Base-by-base conservation (phyloP, 1,140 invertebrate genomes). In the Macrobrachium nipponense region DNA sequence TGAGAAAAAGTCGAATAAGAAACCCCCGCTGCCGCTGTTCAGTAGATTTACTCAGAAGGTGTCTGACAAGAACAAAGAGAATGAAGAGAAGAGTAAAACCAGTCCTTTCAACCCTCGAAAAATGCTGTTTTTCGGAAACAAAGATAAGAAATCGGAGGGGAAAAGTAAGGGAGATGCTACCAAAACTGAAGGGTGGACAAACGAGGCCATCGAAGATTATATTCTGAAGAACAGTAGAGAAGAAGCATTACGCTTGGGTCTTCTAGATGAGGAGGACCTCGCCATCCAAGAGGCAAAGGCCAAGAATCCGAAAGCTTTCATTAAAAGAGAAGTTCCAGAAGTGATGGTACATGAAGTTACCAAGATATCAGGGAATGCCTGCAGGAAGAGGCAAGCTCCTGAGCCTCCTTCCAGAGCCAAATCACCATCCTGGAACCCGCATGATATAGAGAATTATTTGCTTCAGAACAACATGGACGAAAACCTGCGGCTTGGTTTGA, bases 391-490 rank as follows among this genome's bases (percentile, higher is more conserved):
- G 10, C 68, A 17, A 10, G 84, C 84, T 5, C 84, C 84, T 20
- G 36, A 17, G n/a, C 84, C 84, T 10, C 84, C 77, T 12, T 60
- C 18, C 23, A 72, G 75, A 12, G 51, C 8, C 23, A 76, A 73
- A 20, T 79, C 44, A 10, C 73, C 82, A 0, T 60, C 66, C 0
- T 88, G 87, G 87, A 86, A 51, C 18, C 70, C 87, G 17, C 72
- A 88, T 44, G 87, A 88, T 64, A 88, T 88, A 15, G 83, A 88
- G 68, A 87, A 89, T 64, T 87, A 85, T 43, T 64, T 89, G 27
- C 73, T 89, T n/a, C 36, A 84, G 58, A 79, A 89, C 78, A 87
- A 89, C 44, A 76, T 85, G 70, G 82, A 89, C 62, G 88, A 89
- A 44, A 84, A 89, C 79, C 66, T 89, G 27, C 80, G 84, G 6